These are phyloP conservation scores for Sylvilagus floridanus DNA, from an alignment of 2,797 vertebrate genomes.

Conservation along the genomic window DNA sequence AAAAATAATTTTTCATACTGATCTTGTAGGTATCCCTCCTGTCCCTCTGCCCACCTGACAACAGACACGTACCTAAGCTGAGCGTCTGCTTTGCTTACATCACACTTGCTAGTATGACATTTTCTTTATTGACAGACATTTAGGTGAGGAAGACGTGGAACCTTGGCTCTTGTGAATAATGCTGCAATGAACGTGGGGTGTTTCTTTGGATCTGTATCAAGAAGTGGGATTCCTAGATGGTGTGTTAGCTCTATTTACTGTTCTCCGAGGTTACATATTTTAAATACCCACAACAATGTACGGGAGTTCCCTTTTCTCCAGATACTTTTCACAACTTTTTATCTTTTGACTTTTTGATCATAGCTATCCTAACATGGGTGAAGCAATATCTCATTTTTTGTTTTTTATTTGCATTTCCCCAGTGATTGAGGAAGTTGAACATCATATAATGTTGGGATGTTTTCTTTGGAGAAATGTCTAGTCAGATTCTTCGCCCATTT, in stretches of 20 bases:
- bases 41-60: background rate
- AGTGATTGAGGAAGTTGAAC: too few relatives aligned
- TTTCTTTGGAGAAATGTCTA: background rate
- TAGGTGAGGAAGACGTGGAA: too few relatives aligned
- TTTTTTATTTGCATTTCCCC: too few relatives aligned
- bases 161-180: too few relatives aligned
- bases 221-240: background rate
- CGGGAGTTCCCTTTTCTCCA: background rate
- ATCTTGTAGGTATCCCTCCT: background rate
- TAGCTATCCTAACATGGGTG: background rate
- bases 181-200: too few relatives aligned
- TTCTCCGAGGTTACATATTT: background rate
- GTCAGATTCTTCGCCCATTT: background rate
- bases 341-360: background rate
- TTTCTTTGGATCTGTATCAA: background rate
- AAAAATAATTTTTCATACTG: background rate
- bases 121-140: too few relatives aligned
- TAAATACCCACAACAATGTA: background rate
- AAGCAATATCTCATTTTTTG: background rate
- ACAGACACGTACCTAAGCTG: background rate
- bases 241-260: background rate
- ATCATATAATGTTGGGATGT: too few relatives aligned
- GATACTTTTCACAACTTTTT: background rate
- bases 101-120: background rate
- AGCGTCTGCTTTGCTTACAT: background rate